A percentile compares a stretch with the other conserved stretches of the same genome.
Evolutionary conservation across 92 coral and sea anemone species (phyloP).

Genomic region (Parazoanthus darwini): DNA sequence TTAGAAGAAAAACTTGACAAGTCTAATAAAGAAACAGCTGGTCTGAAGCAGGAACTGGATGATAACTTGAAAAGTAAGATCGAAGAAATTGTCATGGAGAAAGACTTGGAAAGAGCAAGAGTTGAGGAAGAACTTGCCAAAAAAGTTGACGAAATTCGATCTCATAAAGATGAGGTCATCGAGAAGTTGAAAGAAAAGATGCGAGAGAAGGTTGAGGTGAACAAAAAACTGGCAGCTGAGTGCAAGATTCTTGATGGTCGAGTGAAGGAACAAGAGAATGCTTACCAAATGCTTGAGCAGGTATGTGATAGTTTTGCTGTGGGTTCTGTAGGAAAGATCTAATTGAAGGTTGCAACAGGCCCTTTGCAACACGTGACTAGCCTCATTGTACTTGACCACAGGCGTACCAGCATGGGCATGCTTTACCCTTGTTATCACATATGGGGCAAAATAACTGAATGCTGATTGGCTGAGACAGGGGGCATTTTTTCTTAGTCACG

Average conservation of each 20-base stretch:
- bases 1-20: constrained; percentile 65
- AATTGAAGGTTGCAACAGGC: neutral
- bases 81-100: constrained; percentile 64
- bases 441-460: no score
- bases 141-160: constrained; percentile 71
- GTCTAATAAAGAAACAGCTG: constrained; percentile 31
- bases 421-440: no score
- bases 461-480: no score
- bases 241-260: constrained; percentile 58
- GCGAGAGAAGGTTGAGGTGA: constrained; percentile 70
- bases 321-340: neutral
- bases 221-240: constrained; percentile 67
- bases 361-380: neutral
- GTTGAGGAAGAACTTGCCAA: constrained; percentile 71
- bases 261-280: constrained; percentile 65
- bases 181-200: constrained; percentile 77
- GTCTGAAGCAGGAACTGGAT: constrained; percentile 28
- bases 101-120: constrained; percentile 71
- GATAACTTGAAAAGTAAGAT: constrained; percentile 46
- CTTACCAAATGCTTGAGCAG: constrained; percentile 38
- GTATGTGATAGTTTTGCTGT: neutral
- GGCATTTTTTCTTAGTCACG: no score
- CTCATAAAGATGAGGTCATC: constrained; percentile 83
- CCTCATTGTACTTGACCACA: no score
- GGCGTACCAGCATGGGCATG: no score